Base-by-base conservation (phyloP, 2,888 invertebrate genomes). In the Agonopterix arenella region DNA sequence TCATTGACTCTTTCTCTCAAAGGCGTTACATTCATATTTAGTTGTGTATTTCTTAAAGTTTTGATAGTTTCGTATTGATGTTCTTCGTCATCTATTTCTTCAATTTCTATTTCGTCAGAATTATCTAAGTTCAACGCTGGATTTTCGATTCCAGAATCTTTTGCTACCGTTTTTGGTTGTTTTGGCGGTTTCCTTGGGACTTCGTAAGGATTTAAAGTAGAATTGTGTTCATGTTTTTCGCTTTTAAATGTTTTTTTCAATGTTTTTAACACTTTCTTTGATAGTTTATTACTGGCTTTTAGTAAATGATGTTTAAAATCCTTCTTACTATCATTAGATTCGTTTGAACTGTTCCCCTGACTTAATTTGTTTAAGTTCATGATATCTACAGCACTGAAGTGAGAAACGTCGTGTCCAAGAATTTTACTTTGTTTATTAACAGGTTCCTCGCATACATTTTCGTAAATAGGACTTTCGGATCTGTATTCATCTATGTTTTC, bases 71-170 rank as follows among this genome's bases (percentile, higher is more conserved):
- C 88, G 61, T 89, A 89, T 44, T 84, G 77, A 59, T 84, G 84
- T 54, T 84, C 76, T 8, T 66, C 74, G 7, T 77, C 76, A 5
- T 46, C 41, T 1, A 70, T 46, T 51, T 76, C 76, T 60, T 89
- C 85, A 8, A 89, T 80, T 55, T 88, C 86, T 44, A 89, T 80
- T 59, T 89, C 89, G 60, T 90, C 90, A 0, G 88, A 88, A 52
- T 80, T 81, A 52, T 89, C 85, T 10, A 90, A 58, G 45, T 85
- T 81, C 10, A 90, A 52, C 0, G 71, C 84, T 1, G 86, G 90
- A 57, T 90, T 90, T 50, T 86, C 86, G 10, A 90, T 85, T 0
- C 89, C 89, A 0, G 79, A 61, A n/a, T 80, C 82, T 60, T 77
- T 81, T 0, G 66, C 58, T 2, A 62, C 61, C 1, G 58, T 53